Percentiles rank a stretch among this genome's conserved stretches.
Evolutionary conservation across 2,888 invertebrate genomes (phyloP).

Genomic region (Tubulanus polymorphus): DNA sequence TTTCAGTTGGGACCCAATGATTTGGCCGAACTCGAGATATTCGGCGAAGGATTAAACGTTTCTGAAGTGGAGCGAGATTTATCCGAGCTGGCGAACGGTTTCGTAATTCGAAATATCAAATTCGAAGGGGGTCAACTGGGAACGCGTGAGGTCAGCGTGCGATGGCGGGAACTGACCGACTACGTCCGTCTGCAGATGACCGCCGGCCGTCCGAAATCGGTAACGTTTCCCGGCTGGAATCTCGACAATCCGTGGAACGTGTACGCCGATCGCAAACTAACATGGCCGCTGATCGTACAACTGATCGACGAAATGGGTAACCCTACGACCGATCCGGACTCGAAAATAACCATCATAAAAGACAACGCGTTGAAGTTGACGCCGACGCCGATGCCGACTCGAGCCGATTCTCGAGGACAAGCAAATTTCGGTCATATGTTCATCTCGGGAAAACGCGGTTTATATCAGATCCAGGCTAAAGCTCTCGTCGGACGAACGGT

Average conservation of each 20-base stretch:
- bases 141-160: conserved; percentile 33
- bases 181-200: conserved; percentile 38
- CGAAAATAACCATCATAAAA: conserved; percentile 40
- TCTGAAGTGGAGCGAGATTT: conserved; percentile 13
- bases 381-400: conserved; percentile 33
- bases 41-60: conserved; percentile 29
- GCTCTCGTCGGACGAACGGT: conserved; percentile 27
- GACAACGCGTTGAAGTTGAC: conserved; percentile 45
- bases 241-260: conserved; percentile 35
- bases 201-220: conserved; percentile 41
- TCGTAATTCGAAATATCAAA: conserved; percentile 30
- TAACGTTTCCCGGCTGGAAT: conserved; percentile 37
- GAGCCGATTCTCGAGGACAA: conserved; percentile 40
- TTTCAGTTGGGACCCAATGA: conserved; percentile 35
- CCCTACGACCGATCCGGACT: conserved; percentile 28
- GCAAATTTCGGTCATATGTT: conserved; percentile 45
- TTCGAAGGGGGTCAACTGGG: conserved; percentile 37
- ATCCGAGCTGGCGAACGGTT: conserved; percentile 5
- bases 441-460: conserved; percentile 38
- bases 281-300: conserved; percentile 37
- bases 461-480: conserved; percentile 47
- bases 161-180: conserved; percentile 36
- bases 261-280: conserved; percentile 37
- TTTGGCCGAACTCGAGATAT: conserved; percentile 31
- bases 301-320: conserved; percentile 44